Evolutionary conservation across 2,113 vertebrate genomes (phyloP).

Genomic region (Poeciliopsis turrubarensis): DNA sequence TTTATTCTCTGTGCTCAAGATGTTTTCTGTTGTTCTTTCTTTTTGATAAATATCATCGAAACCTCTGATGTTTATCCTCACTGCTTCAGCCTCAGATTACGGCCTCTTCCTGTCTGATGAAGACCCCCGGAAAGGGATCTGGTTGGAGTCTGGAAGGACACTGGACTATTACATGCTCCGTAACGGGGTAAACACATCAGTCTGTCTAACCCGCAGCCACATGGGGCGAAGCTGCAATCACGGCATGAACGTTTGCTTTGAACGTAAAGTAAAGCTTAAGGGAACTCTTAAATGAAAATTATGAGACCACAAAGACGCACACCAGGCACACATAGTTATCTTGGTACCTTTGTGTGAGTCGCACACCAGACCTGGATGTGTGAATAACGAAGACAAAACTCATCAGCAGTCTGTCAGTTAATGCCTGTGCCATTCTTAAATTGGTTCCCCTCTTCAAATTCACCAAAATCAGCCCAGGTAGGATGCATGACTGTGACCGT

Average conservation of each 20-base stretch:
- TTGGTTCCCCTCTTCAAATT: conserved; percentile 47
- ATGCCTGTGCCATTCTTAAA: conserved; percentile 44
- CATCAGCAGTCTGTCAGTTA: conserved; percentile 15
- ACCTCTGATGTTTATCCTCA: conserved; percentile 10
- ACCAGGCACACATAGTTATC: background rate
- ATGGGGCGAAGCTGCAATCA: background rate
- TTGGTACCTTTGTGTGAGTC: background rate
- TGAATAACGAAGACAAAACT: conserved; percentile 15
- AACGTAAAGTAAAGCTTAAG: conserved; percentile 10
- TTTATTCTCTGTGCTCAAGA: background rate
- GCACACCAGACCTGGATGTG: conserved; percentile 6
- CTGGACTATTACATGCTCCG: conserved; percentile 97
- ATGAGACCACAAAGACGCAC: background rate
- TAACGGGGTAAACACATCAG: conserved; percentile 85
- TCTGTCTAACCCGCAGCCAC: conserved; percentile 2
- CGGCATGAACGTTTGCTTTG: conserved; percentile 5
- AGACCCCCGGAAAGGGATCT: conserved; percentile 94
- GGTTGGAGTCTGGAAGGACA: conserved; percentile 92
- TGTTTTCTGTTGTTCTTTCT: conserved; percentile 1
- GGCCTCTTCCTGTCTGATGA: conserved; percentile 94
- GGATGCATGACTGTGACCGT: conserved; percentile 71
- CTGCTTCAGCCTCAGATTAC: conserved; percentile 88
- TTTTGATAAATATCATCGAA: background rate
- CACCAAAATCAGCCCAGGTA: conserved; percentile 61
- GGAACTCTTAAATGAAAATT: background rate